Evolutionary conservation across 1,140 invertebrate species (phyloP).

Genomic region (Brachionus sp.): DNA sequence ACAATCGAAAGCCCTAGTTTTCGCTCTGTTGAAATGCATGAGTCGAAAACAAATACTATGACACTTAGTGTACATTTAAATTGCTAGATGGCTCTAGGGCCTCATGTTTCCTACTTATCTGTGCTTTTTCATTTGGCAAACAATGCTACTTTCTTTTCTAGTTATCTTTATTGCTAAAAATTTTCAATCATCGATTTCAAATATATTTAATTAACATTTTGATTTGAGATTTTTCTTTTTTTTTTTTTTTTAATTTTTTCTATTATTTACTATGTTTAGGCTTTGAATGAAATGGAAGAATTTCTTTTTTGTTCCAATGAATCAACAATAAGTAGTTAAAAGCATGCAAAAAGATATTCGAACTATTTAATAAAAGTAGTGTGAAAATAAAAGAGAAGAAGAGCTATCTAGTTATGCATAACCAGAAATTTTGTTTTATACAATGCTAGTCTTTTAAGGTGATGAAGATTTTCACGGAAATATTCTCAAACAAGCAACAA

Average conservation of each 20-base stretch:
- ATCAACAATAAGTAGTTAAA: conserved; percentile 20
- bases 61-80: neutral
- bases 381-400: neutral
- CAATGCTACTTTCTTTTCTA: neutral
- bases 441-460: neutral
- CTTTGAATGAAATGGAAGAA: conserved; percentile 19
- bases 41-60: neutral
- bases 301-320: neutral
- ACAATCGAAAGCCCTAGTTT: conserved; percentile 36
- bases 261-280: neutral
- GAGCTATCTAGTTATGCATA: conserved; percentile 3
- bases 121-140: neutral
- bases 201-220: conserved; percentile 23
- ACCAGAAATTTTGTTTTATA: neutral
- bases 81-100: neutral
- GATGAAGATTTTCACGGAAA: neutral
- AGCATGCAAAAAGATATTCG: conserved; percentile 9
- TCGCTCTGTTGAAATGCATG: conserved; percentile 2
- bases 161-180: neutral
- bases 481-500: conserved; percentile 1
- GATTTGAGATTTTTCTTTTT: neutral
- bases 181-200: conserved; percentile 21
- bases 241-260: neutral
- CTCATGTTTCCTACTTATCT: neutral
- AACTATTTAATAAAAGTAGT: neutral